Base-by-base conservation (phyloP, 2,888 invertebrate genomes). In the Drepanosiphum platanoidis region DNA sequence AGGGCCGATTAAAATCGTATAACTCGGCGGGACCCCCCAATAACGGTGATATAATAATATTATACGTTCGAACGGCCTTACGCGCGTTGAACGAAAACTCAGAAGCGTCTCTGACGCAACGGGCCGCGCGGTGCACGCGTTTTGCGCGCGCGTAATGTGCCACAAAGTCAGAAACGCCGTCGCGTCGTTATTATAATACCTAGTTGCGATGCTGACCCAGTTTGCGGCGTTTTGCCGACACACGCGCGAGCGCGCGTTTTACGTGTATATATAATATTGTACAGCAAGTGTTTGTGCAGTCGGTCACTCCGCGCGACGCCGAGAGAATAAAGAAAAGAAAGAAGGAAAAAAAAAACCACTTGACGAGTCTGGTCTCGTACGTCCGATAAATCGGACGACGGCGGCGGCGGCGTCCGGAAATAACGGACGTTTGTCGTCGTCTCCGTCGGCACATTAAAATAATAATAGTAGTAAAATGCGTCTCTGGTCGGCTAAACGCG, bases 121-220 rank as follows among this genome's bases (percentile, higher is more conserved):
- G 13, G 32, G 5, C 42, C 42, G 66, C 32, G 68, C 66, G n/a
- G 68, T 34, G 34, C 68, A n/a, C 46, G 79, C 8, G 22, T 42
- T 66, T 79, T 66, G 15, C 66, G n/a, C 36, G 18, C 13, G n/a
- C n/a, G n/a, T n/a, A n/a, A n/a, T n/a, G n/a, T n/a, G n/a, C n/a
- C n/a, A 34, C 34, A 68, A 66, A 66, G 34, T 66, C 68, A 61
- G 39, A 78, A 66, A 46, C 46, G 46, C 46, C 0, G 13, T 58
- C n/a, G n/a, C n/a, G 8, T 58, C 11, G 11, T 42, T 42, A 42
- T 42, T 42, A 58, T n/a, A 7, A 3, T 3, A 68, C 68, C 80
- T 42, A 78, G 78, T 78, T 78, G 15, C 18, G 27, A n/a, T n/a
- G n/a, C 52, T 80, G 80, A 80, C 80, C 80, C 36, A 80, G 80